Percentiles rank a stretch among this genome's conserved stretches.
phyloP scores from a whole-genome alignment of 2,797 vertebrate species.

The Echeneis naucrates region DNA sequence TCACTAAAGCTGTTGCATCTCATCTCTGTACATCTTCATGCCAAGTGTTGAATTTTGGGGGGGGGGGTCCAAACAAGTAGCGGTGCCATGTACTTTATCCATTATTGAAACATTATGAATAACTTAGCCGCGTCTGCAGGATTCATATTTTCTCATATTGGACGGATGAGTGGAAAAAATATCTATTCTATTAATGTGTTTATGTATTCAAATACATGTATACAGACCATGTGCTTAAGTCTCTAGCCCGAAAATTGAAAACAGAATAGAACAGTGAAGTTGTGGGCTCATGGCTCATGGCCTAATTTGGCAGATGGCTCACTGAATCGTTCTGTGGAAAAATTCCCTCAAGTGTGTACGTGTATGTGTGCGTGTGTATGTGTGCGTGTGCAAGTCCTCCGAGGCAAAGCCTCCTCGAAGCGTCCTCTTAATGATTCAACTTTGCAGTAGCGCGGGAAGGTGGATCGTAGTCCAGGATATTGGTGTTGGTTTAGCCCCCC shows the following conservation, averaged over 20 bases:
- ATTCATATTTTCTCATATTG: slow-evolving; percentile 57
- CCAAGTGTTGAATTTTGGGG: slow-evolving; percentile 32
- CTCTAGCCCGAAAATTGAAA: slow-evolving; percentile 77
- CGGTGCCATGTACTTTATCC: slow-evolving; percentile 42
- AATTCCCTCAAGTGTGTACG: slow-evolving; percentile 74
- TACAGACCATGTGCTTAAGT: slow-evolving; percentile 64
- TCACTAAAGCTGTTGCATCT: slow-evolving; percentile 40
- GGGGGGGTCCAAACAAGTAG: slow-evolving; percentile 15
- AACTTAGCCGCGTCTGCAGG: slow-evolving; percentile 47
- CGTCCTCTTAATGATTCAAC: slow-evolving; percentile 71
- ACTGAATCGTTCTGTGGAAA: slow-evolving; percentile 76
- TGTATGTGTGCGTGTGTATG: slow-evolving; percentile 37
- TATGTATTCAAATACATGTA: slow-evolving; percentile 43
- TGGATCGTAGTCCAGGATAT: slow-evolving; percentile 24
- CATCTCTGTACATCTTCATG: slow-evolving; percentile 1
- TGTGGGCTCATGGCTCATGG: slow-evolving; percentile 79
- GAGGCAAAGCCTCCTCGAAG: slow-evolving; percentile 70
- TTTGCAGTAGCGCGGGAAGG: slow-evolving; percentile 56
- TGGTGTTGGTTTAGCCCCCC: slow-evolving; percentile 24
- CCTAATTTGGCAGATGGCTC: slow-evolving; percentile 88
- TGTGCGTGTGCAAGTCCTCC: slow-evolving; percentile 60
- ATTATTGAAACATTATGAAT: slow-evolving; percentile 59
- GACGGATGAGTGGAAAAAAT: slow-evolving; percentile 46
- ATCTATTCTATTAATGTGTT: slow-evolving; percentile 49
- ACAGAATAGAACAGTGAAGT: slow-evolving; percentile 82